A percentile compares a stretch with the other conserved stretches of the same genome.
Evolutionary conservation across 1,140 invertebrate species (phyloP).

Genomic region (Drosophila ananassae): DNA sequence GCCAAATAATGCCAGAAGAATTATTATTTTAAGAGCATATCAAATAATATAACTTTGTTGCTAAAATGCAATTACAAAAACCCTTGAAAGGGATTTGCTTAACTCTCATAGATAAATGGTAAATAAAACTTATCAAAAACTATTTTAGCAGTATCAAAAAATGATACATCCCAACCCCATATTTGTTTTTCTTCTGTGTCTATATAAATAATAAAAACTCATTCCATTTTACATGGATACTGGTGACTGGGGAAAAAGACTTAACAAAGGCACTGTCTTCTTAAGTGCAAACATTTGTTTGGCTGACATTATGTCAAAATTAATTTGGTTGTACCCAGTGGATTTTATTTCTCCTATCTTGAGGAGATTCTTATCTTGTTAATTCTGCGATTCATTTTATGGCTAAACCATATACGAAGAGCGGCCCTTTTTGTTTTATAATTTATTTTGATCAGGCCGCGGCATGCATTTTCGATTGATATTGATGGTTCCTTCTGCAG

Average conservation of each 20-base stretch:
- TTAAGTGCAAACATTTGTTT: slow-evolving; percentile 61
- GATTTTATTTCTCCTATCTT: slow-evolving; percentile 57
- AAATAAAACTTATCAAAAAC: not conserved
- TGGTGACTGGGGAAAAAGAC: slow-evolving; percentile 9
- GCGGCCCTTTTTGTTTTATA: slow-evolving; percentile 58
- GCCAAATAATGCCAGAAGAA: no score
- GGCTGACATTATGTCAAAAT: slow-evolving; percentile 57
- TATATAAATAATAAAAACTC: slow-evolving; percentile 1
- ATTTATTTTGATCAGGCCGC: slow-evolving; percentile 57
- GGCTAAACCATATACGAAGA: slow-evolving; percentile 30
- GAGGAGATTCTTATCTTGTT: slow-evolving; percentile 54
- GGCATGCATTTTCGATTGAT: slow-evolving; percentile 57
- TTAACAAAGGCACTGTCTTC: slow-evolving; percentile 36
- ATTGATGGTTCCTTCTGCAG: slow-evolving; percentile 52
- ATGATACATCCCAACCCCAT: not conserved
- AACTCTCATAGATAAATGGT: not conserved
- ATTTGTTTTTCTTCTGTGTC: not conserved
- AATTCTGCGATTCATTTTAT: slow-evolving; percentile 57
- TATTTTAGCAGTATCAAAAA: not conserved
- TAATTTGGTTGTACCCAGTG: slow-evolving; percentile 54
- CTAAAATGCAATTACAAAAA: not conserved
- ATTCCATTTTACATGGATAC: not conserved
- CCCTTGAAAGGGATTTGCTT: not conserved
- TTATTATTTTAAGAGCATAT: no score
- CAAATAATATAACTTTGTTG: no score